Evolutionary conservation across 2,797 vertebrate species (phyloP).

Genomic region (Gastrophryne carolinensis): DNA sequence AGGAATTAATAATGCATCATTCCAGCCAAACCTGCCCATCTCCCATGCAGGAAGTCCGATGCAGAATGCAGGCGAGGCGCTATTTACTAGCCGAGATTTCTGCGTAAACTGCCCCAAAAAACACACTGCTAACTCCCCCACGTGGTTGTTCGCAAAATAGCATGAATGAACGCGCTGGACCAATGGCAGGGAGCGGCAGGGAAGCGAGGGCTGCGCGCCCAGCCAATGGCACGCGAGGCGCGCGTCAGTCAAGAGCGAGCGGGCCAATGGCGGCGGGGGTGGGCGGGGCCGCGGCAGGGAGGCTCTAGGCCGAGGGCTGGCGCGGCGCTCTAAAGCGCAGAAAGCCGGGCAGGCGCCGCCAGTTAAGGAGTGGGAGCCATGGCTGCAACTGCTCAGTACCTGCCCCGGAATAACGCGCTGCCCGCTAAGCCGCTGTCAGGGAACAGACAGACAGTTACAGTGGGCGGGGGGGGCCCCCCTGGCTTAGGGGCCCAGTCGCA

Average conservation of each 20-base stretch:
- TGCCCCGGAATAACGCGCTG: constrained; percentile 87
- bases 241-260: constrained; percentile 54
- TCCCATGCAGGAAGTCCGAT: constrained; percentile 30
- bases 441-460: too few species aligned
- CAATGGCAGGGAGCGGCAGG: constrained; percentile 48
- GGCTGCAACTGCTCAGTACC: constrained; percentile 96
- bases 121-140: constrained; percentile 76
- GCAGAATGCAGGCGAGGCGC: constrained; percentile 4
- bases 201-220: constrained; percentile 14
- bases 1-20: constrained; percentile 43
- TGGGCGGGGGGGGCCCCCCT: too few species aligned
- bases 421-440: constrained; percentile 88
- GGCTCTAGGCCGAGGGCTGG: constrained; percentile 79
- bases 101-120: constrained; percentile 27
- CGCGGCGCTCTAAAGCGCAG: constrained; percentile 87
- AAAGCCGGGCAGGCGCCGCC: constrained; percentile 77
- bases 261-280: constrained; percentile 81
- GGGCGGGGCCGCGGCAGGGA: constrained; percentile 76
- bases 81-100: constrained; percentile 41
- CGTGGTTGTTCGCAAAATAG: constrained; percentile 81
- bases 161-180: constrained; percentile 63
- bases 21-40: constrained; percentile 38
- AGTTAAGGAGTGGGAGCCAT: constrained; percentile 87
- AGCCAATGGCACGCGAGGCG: constrained; percentile 32
- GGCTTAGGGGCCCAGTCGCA: too few species aligned